phyloP scores from a whole-genome alignment of 2,113 vertebrate genomes.

The Coptodon bakossiorum region DNA sequence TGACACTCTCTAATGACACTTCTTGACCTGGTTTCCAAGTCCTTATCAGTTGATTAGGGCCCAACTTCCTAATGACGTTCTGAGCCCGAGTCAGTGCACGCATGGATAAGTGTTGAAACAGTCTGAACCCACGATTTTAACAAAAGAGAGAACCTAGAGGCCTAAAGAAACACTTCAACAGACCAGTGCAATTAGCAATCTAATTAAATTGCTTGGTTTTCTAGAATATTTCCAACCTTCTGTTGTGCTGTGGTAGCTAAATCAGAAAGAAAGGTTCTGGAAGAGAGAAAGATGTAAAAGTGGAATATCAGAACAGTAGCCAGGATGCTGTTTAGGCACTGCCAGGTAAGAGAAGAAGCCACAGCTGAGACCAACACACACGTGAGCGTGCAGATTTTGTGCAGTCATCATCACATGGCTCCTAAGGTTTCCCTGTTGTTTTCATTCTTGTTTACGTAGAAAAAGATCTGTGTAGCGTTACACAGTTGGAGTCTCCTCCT shows the following conservation, averaged over 20 bases:
- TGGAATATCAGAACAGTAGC: not conserved
- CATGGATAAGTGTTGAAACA: not conserved
- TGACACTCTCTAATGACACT: not conserved
- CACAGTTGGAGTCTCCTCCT: not conserved
- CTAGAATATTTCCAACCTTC: not conserved
- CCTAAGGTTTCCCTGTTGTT: not conserved
- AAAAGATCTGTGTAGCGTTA: not conserved
- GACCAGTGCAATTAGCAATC: not conserved
- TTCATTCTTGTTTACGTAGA: slow-evolving; percentile 4
- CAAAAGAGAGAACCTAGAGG: not conserved
- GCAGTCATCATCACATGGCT: not conserved
- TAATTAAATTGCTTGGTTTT: not conserved
- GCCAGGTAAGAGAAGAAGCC: not conserved
- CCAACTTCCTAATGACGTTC: not conserved
- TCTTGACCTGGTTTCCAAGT: not conserved
- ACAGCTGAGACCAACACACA: not conserved
- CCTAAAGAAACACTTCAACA: not conserved
- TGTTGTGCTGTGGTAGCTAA: not conserved
- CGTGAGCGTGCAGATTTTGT: not conserved
- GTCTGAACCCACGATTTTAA: not conserved
- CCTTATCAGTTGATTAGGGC: not conserved
- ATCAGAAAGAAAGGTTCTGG: not conserved
- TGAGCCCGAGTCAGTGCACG: not conserved
- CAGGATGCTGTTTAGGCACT: not conserved
- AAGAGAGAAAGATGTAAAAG: not conserved